Percentiles rank a stretch among this genome's conserved stretches.
These are phyloP conservation scores for Callionymus lyra DNA, from an alignment of 2,113 vertebrate genomes.

Conservation along the genomic window DNA sequence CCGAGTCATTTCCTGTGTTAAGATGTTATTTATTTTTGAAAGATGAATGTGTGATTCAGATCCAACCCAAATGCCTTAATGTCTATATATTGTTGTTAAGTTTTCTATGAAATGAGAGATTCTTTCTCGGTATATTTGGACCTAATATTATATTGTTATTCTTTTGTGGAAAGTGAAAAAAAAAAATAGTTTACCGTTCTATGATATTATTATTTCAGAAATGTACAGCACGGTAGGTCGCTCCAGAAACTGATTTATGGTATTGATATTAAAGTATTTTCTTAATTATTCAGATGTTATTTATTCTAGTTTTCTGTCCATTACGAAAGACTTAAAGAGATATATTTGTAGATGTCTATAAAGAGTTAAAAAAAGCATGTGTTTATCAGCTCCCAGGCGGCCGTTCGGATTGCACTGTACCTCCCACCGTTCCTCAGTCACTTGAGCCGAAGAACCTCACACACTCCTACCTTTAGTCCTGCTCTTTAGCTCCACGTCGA, in stretches of 20 bases:
- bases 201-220: conserved; percentile 38
- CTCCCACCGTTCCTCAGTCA: conserved; percentile 42
- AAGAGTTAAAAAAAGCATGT: conserved; percentile 38
- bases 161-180: conserved; percentile 27
- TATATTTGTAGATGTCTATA: conserved; percentile 47
- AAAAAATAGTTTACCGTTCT: conserved; percentile 28
- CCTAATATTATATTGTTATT: conserved; percentile 55
- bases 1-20: conserved; percentile 49
- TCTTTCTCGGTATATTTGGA: conserved; percentile 39
- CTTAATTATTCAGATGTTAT: conserved; percentile 50
- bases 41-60: conserved; percentile 70
- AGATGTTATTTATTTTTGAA: conserved; percentile 65
- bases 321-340: conserved; percentile 25
- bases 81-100: conserved; percentile 53
- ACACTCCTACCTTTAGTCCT: conserved; percentile 56
- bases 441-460: conserved; percentile 46
- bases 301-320: conserved; percentile 50
- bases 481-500: conserved; percentile 13
- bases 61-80: conserved; percentile 76
- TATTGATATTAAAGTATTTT: conserved; percentile 59
- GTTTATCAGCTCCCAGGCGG: conserved; percentile 24
- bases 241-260: conserved; percentile 43
- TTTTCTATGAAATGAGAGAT: conserved; percentile 51
- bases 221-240: conserved; percentile 38
- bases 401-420: conserved; percentile 42